These are phyloP conservation scores for Chrysogorgia sp. DNA, from an alignment of 92 coral and sea anemone species.

Conservation along the genomic window DNA sequence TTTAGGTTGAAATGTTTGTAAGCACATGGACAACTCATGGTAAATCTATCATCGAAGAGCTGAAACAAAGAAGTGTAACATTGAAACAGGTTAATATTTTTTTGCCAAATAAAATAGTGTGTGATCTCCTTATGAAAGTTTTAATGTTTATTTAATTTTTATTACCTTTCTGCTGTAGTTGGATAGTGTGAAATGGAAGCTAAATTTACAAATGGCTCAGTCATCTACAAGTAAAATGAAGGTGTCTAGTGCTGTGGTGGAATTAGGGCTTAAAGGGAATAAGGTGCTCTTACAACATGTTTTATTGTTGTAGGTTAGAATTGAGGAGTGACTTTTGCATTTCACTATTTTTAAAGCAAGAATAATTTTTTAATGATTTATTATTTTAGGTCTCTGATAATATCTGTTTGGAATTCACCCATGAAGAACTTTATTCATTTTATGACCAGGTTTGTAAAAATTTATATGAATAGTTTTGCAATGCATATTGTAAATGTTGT, in stretches of 20 bases:
- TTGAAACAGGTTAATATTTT: constrained; percentile 74
- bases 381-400: constrained; percentile 70
- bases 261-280: constrained; percentile 71
- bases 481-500: neutral
- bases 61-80: constrained; percentile 84
- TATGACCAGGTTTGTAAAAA: constrained; percentile 77
- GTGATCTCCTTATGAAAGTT: neutral
- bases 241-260: constrained; percentile 91
- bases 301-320: neutral
- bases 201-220: constrained; percentile 97
- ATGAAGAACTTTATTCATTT: constrained; percentile 88
- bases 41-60: constrained; percentile 76
- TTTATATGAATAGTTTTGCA: neutral
- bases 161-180: constrained; percentile 56
- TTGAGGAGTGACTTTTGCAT: neutral
- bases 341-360: too few relatives aligned
- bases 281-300: constrained; percentile 51
- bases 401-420: constrained; percentile 88
- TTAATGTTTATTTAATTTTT: too few relatives aligned
- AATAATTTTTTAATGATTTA: too few relatives aligned
- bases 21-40: constrained; percentile 86
- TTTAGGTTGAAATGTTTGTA: constrained; percentile 73
- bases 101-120: neutral
- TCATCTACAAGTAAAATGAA: constrained; percentile 89
- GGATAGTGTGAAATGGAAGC: constrained; percentile 86